phyloP scores from a whole-genome alignment of 2,888 invertebrate species.

The Cactoblastis cactorum region DNA sequence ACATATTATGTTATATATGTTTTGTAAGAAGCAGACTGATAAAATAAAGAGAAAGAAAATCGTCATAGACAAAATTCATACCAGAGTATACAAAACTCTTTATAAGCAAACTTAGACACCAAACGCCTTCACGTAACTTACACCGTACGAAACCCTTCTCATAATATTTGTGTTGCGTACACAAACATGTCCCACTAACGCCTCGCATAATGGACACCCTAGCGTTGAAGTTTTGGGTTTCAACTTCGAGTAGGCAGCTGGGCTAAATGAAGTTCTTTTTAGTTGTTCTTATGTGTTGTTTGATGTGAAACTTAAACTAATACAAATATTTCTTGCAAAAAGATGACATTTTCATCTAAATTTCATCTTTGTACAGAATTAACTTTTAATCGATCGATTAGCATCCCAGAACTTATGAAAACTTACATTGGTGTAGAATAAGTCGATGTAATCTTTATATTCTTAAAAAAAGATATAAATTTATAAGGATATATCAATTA shows the following conservation, averaged over 20 bases:
- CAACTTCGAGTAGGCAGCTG: conserved; percentile 3
- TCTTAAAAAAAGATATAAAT: too few relatives aligned
- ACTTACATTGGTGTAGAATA: too few relatives aligned
- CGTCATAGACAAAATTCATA: too few relatives aligned
- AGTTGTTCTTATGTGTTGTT: not conserved
- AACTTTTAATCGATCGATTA: too few relatives aligned
- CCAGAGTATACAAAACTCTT: not conserved
- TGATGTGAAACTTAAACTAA: not conserved
- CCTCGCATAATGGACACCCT: conserved; percentile 29
- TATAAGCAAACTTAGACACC: not conserved
- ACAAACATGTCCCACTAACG: conserved; percentile 19
- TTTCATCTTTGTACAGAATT: too few relatives aligned
- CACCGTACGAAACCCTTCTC: conserved; percentile 13
- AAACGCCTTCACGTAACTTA: not conserved
- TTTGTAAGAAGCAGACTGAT: too few relatives aligned
- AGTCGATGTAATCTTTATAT: too few relatives aligned
- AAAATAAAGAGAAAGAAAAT: too few relatives aligned
- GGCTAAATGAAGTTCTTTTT: not conserved
- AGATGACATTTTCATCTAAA: not conserved
- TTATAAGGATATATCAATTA: too few relatives aligned
- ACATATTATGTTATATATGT: too few relatives aligned
- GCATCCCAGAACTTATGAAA: too few relatives aligned
- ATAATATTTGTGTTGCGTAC: conserved; percentile 18
- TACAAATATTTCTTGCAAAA: not conserved
- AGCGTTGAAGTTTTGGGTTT: conserved; percentile 12